Evolutionary conservation across 1,140 invertebrate genomes (phyloP), one percentile per base, ranked within the genome.

Genomic region (Neodiprion pinetum): DNA sequence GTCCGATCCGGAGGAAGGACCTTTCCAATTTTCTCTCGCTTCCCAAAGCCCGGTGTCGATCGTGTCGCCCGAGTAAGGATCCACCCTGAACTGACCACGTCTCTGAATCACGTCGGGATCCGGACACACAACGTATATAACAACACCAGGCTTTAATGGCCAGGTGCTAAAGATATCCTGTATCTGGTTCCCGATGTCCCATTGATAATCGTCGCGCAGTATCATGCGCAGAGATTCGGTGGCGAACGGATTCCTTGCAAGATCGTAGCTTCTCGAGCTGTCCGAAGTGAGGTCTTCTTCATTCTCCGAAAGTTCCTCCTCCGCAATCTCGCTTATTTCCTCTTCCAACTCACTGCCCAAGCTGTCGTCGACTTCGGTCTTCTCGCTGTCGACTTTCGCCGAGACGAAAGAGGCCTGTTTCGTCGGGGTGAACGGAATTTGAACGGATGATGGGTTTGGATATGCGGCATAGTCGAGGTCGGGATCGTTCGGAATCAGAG

Each of bases 101-200:
- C 88, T 90, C 1, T 79, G 85, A 12, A 89, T 67, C 1, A 89
- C 80, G 75, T 93, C 91, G n/a, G 72, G 77, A 75, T 90, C 88
- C 23, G 89, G 86, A 74, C 90, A 90, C 3, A 86, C 85, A 1
- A 91, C 80, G 74, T 91, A 89, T 53, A 92, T 87, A 66, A 92
- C 85, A 40, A 92, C 80, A 75, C 89, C 82, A 9, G 91, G 90
- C 70, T 88, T 87, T 14, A 85, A 72, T 14, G 78, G 72, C 78
- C 88, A 86, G 50, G 79, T 77, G 9, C 76, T 50, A 28, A 84
- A 85, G 9, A 85, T 77, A 8, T 79, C 75, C 7, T 82, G 69
- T 7, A 85, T 72, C 53, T 83, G 81, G 67, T 23, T 48, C 0
- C 65, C 11, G 0, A 79, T 76, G 11, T 74, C 72, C 50, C 8